Conservation (phyloP, 2,888 invertebrate genomes). For the Hyposoter dolosus region DNA sequence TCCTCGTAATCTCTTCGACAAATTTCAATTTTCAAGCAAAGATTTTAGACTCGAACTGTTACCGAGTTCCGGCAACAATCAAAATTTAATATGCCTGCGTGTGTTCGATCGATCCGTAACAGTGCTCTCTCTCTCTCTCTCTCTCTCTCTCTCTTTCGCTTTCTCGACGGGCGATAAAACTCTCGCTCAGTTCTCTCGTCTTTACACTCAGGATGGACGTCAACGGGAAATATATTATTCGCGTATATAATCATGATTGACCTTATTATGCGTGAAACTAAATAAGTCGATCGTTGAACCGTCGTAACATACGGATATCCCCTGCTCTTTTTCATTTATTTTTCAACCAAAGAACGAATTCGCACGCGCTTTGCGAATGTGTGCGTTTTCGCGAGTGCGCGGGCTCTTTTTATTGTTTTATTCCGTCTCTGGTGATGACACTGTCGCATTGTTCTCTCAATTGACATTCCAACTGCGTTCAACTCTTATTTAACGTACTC, state of each 20-base stretch:
- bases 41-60: conserved; percentile 17
- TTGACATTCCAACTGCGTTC: conserved; percentile 35
- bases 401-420: conserved; percentile 5
- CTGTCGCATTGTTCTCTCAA: conserved; percentile 44
- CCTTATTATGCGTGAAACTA: neutral
- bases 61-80: conserved; percentile 56
- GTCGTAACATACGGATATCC: neutral
- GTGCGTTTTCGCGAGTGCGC: conserved; percentile 9
- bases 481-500: neutral
- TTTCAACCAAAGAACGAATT: neutral
- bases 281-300: neutral
- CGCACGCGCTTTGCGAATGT: conserved; percentile 1
- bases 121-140: conserved; percentile 7
- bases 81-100: conserved; percentile 22
- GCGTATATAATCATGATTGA: conserved; percentile 4
- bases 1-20: neutral
- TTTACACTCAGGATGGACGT: conserved; percentile 15
- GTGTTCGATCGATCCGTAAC: conserved; percentile 61
- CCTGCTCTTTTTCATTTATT: neutral
- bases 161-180: conserved; percentile 32
- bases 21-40: conserved; percentile 10
- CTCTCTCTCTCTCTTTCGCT: conserved; percentile 19
- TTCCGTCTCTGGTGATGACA: conserved; percentile 23
- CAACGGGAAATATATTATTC: conserved; percentile 20
- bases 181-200: conserved; percentile 30